These are phyloP conservation scores for Euzophera pinguis DNA, from an alignment of 2,888 invertebrate species.

Conservation along the genomic window DNA sequence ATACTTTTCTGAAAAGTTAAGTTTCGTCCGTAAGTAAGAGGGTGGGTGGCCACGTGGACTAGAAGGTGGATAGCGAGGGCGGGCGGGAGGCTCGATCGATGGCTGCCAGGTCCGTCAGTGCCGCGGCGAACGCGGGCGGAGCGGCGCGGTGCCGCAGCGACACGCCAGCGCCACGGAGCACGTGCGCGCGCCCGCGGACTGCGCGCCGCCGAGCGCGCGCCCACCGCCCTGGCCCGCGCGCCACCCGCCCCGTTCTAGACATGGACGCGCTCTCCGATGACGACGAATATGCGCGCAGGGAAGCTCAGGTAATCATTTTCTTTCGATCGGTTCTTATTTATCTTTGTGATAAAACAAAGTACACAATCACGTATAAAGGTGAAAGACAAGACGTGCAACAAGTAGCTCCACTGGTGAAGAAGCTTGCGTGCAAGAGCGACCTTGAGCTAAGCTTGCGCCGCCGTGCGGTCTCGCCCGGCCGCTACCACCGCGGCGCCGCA, in stretches of 20 bases:
- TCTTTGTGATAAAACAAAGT: conserved; percentile 4
- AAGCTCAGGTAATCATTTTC: conserved; percentile 61
- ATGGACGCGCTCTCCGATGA: conserved; percentile 78
- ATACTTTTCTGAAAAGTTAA: conserved; percentile 14
- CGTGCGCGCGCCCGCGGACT: conserved; percentile 61
- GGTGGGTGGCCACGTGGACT: conserved; percentile 49
- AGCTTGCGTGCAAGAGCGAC: conserved; percentile 61
- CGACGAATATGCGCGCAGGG: conserved; percentile 70
- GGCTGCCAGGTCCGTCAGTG: conserved; percentile 55
- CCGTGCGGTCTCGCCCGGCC: conserved; percentile 48
- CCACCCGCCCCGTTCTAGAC: conserved; percentile 40
- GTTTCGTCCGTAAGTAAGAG: conserved; percentile 25
- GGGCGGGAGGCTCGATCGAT: conserved; percentile 57
- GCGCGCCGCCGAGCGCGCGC: conserved; percentile 64
- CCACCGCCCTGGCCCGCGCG: conserved; percentile 43
- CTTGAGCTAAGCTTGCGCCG: conserved; percentile 53
- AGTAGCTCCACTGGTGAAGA: conserved; percentile 49
- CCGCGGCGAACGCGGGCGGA: conserved; percentile 72
- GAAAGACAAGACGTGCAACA: conserved; percentile 48
- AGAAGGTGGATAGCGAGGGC: conserved; percentile 42
- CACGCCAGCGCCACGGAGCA: conserved; percentile 55
- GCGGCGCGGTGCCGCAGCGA: conserved; percentile 67
- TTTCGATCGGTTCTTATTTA: neutral
- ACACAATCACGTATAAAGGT: conserved; percentile 5
- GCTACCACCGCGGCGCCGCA: conserved; percentile 24